Evolutionary conservation across 2,888 invertebrate species (phyloP).

Genomic region (Tupiocoris notatus): DNA sequence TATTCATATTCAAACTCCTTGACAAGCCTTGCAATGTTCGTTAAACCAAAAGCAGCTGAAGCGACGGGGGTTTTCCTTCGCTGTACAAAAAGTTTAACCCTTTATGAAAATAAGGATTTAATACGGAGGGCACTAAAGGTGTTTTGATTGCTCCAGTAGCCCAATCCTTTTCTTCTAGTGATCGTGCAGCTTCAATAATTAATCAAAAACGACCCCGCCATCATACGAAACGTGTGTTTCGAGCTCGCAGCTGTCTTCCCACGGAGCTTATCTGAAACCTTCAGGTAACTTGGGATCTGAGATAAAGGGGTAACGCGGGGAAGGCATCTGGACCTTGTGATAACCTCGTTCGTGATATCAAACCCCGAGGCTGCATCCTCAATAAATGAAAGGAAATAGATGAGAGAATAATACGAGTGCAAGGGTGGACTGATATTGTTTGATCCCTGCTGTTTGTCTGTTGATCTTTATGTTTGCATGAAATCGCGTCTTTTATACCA

Average conservation of each 20-base stretch:
- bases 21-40: too few relatives aligned
- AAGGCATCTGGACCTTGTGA: not conserved
- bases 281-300: not conserved
- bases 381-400: not conserved
- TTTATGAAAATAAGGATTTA: not conserved
- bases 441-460: not conserved
- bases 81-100: not conserved
- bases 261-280: not conserved
- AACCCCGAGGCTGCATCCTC: not conserved
- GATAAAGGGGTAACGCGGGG: not conserved
- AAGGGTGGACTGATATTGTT: not conserved
- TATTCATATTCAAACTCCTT: too few relatives aligned
- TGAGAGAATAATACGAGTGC: not conserved
- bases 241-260: not conserved
- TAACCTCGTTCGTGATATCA: not conserved
- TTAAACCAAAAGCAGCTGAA: not conserved
- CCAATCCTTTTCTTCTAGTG: not conserved
- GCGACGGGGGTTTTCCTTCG: not conserved
- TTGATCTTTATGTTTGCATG: not conserved
- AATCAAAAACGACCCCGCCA: not conserved
- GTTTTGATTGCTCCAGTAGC: not conserved
- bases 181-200: not conserved
- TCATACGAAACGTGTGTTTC: not conserved
- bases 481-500: too few relatives aligned
- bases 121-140: not conserved